Base-by-base conservation (phyloP, 2,797 vertebrate species). In the Phrynocephalus vlangalii region DNA sequence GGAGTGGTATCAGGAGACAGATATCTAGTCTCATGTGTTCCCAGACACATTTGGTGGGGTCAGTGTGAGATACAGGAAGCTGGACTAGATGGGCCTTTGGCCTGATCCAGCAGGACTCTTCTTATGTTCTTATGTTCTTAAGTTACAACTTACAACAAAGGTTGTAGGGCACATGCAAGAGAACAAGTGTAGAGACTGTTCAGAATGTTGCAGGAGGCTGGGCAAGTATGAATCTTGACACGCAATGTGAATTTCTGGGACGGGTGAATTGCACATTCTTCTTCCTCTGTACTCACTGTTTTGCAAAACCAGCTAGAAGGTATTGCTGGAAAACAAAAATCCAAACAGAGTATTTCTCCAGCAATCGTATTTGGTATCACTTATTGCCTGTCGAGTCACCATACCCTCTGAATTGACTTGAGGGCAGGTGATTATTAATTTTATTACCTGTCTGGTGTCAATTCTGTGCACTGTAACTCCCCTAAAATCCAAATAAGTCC, bases 201-300 rank as follows among this genome's bases (percentile, higher is more conserved):
- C 48, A 24, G 44, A 44, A 63, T 22, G 26, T 30, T 6, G 77
- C 79, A n/a, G 83, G 88, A 79, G 56, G 88, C 83, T 83, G 30
- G 22, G 26, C 3, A 9, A 87, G 71, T 26, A 70, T 28, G 38
- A 78, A 33, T 15, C 44, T 26, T 77, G 24, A 1, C 75, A 24
- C 2, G 76, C 24, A 87, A 93, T 91, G 92, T 63, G 60, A 63
- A 86, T 63, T 84, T 44, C 84, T 88, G 86, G 48, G 0, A 72
- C 76, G 1, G 0, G 52, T 87, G 89, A 91, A 90, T 73, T 94
- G 87, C 28, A 20, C 84, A 78, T 92, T 89, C 75, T 72, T 88
- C 78, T 85, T 0, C 75, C 70, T 1, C 63, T 90, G 79, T 48
- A 13, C 10, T 88, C 67, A 28, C 66, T 56, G 38, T 82, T 76